phyloP scores from a whole-genome alignment of 2,113 vertebrate species.

The Nanorana parkeri region DNA sequence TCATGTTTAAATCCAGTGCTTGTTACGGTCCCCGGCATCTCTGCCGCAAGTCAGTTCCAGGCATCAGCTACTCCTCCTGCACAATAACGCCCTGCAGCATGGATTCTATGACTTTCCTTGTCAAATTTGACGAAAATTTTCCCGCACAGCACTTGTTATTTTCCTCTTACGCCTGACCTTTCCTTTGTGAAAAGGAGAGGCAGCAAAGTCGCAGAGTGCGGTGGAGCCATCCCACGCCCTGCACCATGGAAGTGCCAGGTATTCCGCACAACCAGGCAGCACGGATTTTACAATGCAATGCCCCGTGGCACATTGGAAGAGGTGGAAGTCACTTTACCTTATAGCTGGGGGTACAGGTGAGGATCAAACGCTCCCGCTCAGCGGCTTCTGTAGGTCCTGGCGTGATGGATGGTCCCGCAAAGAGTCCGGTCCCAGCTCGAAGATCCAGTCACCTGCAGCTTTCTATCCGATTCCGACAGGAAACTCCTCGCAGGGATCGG shows the following conservation, averaged over 20 bases:
- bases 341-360: background rate
- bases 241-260: background rate
- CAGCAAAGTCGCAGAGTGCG: background rate
- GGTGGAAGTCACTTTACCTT: background rate
- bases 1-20: too few relatives aligned
- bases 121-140: background rate
- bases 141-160: too few relatives aligned
- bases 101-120: too few relatives aligned
- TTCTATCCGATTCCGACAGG: slow-evolving; percentile 16
- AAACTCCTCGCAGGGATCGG: slow-evolving; percentile 51
- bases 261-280: background rate
- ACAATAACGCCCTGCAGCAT: background rate
- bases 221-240: background rate
- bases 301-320: too few relatives aligned
- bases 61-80: too few relatives aligned
- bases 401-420: background rate
- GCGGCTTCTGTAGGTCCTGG: background rate
- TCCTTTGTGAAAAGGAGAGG: background rate
- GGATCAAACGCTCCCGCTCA: background rate
- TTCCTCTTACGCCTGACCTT: background rate
- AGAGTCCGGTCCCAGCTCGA: too few relatives aligned
- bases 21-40: too few relatives aligned
- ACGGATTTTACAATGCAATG: too few relatives aligned
- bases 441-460: background rate
- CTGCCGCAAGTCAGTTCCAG: too few relatives aligned